Base-by-base conservation (phyloP, 2,113 vertebrate genomes). In the Nothocercus julius region DNA sequence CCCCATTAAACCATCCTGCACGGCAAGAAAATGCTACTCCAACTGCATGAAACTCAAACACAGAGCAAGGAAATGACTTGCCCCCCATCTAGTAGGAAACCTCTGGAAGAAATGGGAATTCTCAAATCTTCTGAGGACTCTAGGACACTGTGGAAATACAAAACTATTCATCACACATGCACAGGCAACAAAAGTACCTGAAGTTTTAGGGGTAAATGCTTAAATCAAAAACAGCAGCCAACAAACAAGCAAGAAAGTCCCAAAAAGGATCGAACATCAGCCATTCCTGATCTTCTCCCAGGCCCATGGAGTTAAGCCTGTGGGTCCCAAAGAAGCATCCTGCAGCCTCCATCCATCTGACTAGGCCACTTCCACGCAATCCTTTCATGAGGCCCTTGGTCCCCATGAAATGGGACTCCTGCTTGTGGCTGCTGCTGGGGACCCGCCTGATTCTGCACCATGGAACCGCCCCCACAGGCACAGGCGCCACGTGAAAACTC, bases 371-470 rank as follows among this genome's bases (percentile, higher is more conserved):
- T 47, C 3, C 6, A 27, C 7, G 9, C 51, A 85, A 32, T 4
- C 9, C 11, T 40, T 2, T 40, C 42, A 34, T 64, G 49, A 49
- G 24, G 11, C 27, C 67, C 34, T 61, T 36, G 40, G 11, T 6
- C 51, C 47, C 28, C 3, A 0, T 25, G 7, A 51, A 32, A 36
- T 5, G 9, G n/a, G 54, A 32, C 5, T 38, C 3, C 24, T 63
- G 61, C 51, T n/a, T 63, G 24, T 27, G n/a, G 61, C 20, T 45
- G 42, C 32, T 9, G 2, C 36, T 30, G 19, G 59, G 44, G 0
- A 13, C 8, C 15, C 5, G 1, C 21, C 44, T 54, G 24, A 64
- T 40, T 89, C 59, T 56, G 56, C 30, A 15, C 45, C 42, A 56
- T 3, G 1, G 21, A n/a, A 13, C 2, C 5, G 32, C 62, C 42